Base-by-base conservation (phyloP, 92 coral and sea anemone genomes). In the Phenganax stokvisi region DNA sequence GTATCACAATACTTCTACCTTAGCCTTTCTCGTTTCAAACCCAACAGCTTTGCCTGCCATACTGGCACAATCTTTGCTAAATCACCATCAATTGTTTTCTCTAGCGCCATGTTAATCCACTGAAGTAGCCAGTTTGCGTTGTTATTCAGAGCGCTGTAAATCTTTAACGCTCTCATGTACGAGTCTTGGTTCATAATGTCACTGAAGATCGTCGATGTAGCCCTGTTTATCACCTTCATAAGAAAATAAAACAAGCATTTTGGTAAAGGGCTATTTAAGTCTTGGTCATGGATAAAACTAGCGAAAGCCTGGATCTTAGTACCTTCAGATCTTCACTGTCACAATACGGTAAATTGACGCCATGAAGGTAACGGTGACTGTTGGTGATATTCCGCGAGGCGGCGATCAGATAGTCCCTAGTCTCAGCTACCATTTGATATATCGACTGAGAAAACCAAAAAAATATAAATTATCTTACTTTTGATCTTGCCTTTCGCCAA, bases 361-460 rank as follows among this genome's bases (percentile, higher is more conserved):
- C 92, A 53, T 73, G 78, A 63, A 94, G 65, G 70, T 81, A 89
- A 16, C 90, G 85, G 69, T 87, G 89, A 1, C 86, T 86, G 56
- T 83, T 80, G 56, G 70, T 74, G 44, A 90, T 84, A 75, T 94
- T 94, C 84, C 90, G 98, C 31, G 86, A 67, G 8, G 94, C 98
- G 0, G 98, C 97, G 81, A 94, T 86, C 76, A 92, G 63, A 81
- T 92, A 93, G 59, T 94, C 92, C 63, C 98, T 86, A 25, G 97
- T 92, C 83, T 94, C 98, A 66, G 98, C 98, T 17, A 93, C 91
- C 98, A 94, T 94, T 12, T 89, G 90, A 75, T 90, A 92, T 82
- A 85, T 92, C 12, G 88, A 90, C 98, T 94, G 80, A 10, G 12
- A 87, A 55, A 28, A 77, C 16, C 56, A 75, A 15, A 44, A 75